phyloP scores from a whole-genome alignment of 1,140 invertebrate species.

The Euura lappo region DNA sequence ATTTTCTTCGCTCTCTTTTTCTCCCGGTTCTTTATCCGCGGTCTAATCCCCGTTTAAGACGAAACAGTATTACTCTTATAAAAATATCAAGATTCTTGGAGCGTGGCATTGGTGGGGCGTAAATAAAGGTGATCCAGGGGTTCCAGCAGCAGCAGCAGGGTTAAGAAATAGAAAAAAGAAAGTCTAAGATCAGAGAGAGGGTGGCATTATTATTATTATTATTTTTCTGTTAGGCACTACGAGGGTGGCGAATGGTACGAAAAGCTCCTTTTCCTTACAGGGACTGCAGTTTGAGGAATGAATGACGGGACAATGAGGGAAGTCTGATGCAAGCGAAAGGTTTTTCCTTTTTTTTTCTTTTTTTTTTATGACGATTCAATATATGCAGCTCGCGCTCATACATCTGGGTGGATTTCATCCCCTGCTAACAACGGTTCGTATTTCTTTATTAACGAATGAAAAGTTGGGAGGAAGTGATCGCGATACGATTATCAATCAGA shows the following conservation, averaged over 20 bases:
- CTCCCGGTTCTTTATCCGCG: constrained; percentile 23
- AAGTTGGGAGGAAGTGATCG: neutral
- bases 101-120: neutral
- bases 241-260: too few species aligned
- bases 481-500: neutral
- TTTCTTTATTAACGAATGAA: constrained; percentile 39
- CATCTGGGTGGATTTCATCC: too few species aligned
- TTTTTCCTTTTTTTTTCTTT: constrained; percentile 13
- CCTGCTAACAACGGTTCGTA: constrained; percentile 40
- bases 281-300: constrained; percentile 57
- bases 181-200: neutral
- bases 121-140: neutral
- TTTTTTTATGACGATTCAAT: constrained; percentile 58
- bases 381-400: constrained; percentile 29
- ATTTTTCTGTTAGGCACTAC: too few species aligned
- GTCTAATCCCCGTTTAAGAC: neutral
- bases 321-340: constrained; percentile 57
- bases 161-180: neutral
- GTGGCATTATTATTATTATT: neutral
- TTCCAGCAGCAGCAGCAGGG: neutral
- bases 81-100: constrained; percentile 7
- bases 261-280: neutral
- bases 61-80: constrained; percentile 5
- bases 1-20: constrained; percentile 32
- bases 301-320: constrained; percentile 62